A percentile compares a stretch with the other conserved stretches of the same genome.
These are phyloP conservation scores for Apodemia zela DNA, from an alignment of 2,888 invertebrate species.

Conservation along the genomic window DNA sequence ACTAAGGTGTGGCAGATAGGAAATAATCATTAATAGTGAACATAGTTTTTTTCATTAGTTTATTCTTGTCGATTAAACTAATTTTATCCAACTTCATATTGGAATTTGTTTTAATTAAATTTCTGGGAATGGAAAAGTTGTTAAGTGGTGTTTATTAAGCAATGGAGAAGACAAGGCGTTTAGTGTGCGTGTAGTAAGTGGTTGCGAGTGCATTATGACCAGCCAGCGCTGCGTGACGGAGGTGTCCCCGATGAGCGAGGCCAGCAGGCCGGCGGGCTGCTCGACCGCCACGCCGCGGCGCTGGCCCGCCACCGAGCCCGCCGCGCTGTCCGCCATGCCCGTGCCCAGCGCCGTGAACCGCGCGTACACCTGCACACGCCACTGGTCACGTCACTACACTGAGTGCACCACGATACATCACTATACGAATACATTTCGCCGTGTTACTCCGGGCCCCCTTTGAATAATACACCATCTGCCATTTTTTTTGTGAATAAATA, in stretches of 20 bases:
- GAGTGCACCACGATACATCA: not conserved
- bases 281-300: constrained; percentile 97
- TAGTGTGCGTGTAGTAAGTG: not conserved
- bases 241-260: constrained; percentile 97
- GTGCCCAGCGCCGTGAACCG: constrained; percentile 95
- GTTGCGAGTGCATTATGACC: constrained; percentile 72
- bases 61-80: too few relatives aligned
- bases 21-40: too few relatives aligned
- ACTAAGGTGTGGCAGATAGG: too few relatives aligned
- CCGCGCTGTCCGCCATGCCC: constrained; percentile 96
- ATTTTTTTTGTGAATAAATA: too few relatives aligned
- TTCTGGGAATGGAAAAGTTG: too few relatives aligned
- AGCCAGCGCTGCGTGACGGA: constrained; percentile 99
- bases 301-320: constrained; percentile 97
- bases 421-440: not conserved
- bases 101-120: too few relatives aligned
- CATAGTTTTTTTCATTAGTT: too few relatives aligned
- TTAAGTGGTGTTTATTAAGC: too few relatives aligned
- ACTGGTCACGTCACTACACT: not conserved
- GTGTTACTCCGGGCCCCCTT: too few relatives aligned
- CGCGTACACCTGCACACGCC: constrained; percentile 79
- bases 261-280: constrained; percentile 93
- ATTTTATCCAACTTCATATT: too few relatives aligned
- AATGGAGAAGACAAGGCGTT: too few relatives aligned
- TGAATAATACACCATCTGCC: too few relatives aligned